Conservation (phyloP, 2,113 vertebrate genomes). For the Nibea coibor region DNA sequence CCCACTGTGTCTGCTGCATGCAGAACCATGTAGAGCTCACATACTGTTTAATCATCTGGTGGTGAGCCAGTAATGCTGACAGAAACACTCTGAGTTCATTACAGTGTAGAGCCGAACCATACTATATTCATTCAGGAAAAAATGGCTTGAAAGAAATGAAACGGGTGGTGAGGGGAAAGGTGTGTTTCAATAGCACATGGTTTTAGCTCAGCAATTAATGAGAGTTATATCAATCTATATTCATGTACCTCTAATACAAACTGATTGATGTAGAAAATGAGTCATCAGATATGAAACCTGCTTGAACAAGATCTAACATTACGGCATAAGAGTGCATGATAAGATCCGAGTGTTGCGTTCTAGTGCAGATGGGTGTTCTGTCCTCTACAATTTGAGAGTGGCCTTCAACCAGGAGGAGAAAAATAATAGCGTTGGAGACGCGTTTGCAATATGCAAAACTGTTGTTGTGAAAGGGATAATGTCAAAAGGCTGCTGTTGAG, state of each 20-base stretch:
- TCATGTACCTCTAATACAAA: background rate
- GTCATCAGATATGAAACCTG: background rate
- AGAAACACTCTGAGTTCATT: slow-evolving; percentile 61
- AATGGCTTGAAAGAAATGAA: slow-evolving; percentile 40
- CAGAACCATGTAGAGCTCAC: slow-evolving; percentile 56
- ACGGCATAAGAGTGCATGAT: background rate
- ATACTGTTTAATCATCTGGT: slow-evolving; percentile 72
- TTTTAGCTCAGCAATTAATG: background rate
- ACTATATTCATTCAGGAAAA: slow-evolving; percentile 52
- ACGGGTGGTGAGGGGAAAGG: slow-evolving; percentile 43
- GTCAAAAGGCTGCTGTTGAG: too few relatives aligned
- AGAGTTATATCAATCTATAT: background rate
- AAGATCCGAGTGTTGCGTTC: slow-evolving; percentile 12
- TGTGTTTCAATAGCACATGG: slow-evolving; percentile 20
- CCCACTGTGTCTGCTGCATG: slow-evolving; percentile 72
- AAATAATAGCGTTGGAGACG: background rate
- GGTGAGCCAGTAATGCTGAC: slow-evolving; percentile 66
- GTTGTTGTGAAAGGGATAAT: too few relatives aligned
- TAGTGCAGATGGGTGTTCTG: background rate
- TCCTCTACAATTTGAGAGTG: background rate
- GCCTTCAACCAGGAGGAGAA: slow-evolving; percentile 8
- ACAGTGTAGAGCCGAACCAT: slow-evolving; percentile 38
- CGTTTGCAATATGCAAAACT: too few relatives aligned
- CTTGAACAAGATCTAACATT: background rate
- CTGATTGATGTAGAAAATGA: background rate